Base-by-base conservation (phyloP, 2,113 vertebrate genomes). In the Apteryx mantelli region DNA sequence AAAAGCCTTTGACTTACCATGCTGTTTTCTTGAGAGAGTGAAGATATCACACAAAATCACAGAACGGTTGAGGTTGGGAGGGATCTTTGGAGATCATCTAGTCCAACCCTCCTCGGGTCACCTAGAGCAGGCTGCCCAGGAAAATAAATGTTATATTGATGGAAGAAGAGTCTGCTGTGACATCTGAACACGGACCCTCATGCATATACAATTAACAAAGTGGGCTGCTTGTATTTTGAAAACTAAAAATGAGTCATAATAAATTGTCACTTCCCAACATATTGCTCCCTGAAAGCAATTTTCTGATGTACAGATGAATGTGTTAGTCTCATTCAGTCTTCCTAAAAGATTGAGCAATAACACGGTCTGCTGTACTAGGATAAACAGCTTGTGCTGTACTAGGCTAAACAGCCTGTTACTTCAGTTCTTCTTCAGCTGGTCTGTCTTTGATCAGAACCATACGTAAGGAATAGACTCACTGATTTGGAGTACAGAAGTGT, bases 401-500 rank as follows among this genome's bases (percentile, higher is more conserved):
- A 75, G 40, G 42, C 26, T 34, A 61, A 48, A 48, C 68, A 70
- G 34, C 46, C 71, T 75, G 13, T 66, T 66, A 28, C 30, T 86
- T 66, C n/a, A 58, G 42, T 13, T 86, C 36, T 46, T 83, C n/a
- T 30, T 74, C 50, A 77, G 16, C 79, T 63, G 30, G 7, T 64
- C 65, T 19, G 7, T 46, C 34, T 83, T 91, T 36, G 68, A 36
- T 25, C 66, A 68, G 90, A 86, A 86, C 38, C n/a, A 64, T 0
- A 0, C 10, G 65, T 1, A 0, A 66, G 46, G 58, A 61, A n/a
- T n/a, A 16, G 82, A 32, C 40, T 71, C 2, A 0, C 25, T 48
- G 19, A 26, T 13, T 0, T 1, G 76, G 22, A 76, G 53, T 3
- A 66, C n/a, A 38, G 56, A 88, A 71, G 38, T 1, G 0, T 82